Percentiles rank a stretch among this genome's conserved stretches.
Conservation (phyloP, 2,797 vertebrate genomes). For the Champsocephalus gunnari region DNA sequence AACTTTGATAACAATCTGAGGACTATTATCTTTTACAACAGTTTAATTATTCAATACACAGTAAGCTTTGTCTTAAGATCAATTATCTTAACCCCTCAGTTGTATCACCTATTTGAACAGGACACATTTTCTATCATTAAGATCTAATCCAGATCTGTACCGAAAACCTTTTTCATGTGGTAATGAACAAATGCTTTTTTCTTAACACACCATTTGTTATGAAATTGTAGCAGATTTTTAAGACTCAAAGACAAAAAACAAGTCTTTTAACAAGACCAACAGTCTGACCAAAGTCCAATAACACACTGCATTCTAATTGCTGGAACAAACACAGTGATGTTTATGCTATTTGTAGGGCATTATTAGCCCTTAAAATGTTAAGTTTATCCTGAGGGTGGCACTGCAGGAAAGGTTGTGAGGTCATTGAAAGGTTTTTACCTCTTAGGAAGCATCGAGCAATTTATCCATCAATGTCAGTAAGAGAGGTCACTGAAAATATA, state of each 20-base stretch:
- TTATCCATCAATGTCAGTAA: neutral
- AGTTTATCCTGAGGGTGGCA: constrained; percentile 5
- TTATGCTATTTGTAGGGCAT: constrained; percentile 14
- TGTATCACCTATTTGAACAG: constrained; percentile 23
- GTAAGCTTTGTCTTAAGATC: constrained; percentile 6
- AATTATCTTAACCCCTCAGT: constrained; percentile 29
- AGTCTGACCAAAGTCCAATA: constrained; percentile 18
- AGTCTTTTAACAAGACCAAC: constrained; percentile 32
- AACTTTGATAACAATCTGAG: constrained; percentile 27
- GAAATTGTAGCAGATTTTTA: constrained; percentile 18
- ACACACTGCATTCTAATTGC: neutral
- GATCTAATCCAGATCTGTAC: constrained; percentile 3
- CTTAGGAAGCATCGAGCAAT: neutral
- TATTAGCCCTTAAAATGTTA: neutral
- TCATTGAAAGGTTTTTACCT: constrained; percentile 1
- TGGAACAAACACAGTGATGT: neutral
- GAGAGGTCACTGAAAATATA: neutral
- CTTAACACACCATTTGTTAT: constrained; percentile 19
- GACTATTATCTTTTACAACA: constrained; percentile 17
- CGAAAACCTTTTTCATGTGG: constrained; percentile 2
- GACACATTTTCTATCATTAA: constrained; percentile 6
- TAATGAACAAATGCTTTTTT: neutral
- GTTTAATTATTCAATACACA: constrained; percentile 18
- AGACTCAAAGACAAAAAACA: neutral
- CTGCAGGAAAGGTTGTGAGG: neutral